These are phyloP conservation scores for Scomber colias DNA, from an alignment of 2,113 vertebrate genomes.

Conservation along the genomic window DNA sequence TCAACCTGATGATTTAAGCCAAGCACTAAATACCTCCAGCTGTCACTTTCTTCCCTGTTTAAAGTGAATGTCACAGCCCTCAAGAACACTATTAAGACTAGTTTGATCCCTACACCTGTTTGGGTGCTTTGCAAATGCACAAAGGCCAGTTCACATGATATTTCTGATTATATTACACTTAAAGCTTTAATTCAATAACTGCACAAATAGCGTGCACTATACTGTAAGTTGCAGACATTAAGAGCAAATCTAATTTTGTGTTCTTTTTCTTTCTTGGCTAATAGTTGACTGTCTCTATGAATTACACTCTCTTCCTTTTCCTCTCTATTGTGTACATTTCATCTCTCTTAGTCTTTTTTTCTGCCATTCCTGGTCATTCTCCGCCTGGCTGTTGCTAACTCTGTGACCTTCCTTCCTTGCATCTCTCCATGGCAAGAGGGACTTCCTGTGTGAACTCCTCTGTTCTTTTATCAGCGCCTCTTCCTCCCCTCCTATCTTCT, in stretches of 20 bases:
- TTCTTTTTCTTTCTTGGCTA: too few relatives aligned
- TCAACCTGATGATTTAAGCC: slow-evolving; percentile 17
- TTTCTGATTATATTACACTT: too few relatives aligned
- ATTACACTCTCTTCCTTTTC: neutral
- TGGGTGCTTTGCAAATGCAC: too few relatives aligned
- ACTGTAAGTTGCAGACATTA: neutral
- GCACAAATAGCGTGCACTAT: too few relatives aligned
- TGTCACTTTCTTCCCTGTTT: neutral
- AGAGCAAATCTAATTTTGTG: too few relatives aligned
- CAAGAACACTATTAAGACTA: neutral
- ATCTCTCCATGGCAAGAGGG: slow-evolving; percentile 22
- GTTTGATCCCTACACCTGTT: neutral
- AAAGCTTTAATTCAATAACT: too few relatives aligned
- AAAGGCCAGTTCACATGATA: too few relatives aligned
- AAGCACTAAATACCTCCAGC: slow-evolving; percentile 19
- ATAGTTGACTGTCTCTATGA: neutral
- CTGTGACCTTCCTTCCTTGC: slow-evolving; percentile 37
- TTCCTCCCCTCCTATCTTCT: slow-evolving; percentile 58
- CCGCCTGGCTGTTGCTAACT: slow-evolving; percentile 26
- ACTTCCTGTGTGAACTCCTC: slow-evolving; percentile 57
- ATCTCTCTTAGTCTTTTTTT: neutral
- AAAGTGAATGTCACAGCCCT: neutral
- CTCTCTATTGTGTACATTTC: neutral
- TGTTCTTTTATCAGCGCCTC: slow-evolving; percentile 49
- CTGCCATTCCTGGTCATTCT: slow-evolving; percentile 48